Evolutionary conservation across 92 coral and sea anemone genomes (phyloP).

Genomic region (Hydrozoanthus gracilis): DNA sequence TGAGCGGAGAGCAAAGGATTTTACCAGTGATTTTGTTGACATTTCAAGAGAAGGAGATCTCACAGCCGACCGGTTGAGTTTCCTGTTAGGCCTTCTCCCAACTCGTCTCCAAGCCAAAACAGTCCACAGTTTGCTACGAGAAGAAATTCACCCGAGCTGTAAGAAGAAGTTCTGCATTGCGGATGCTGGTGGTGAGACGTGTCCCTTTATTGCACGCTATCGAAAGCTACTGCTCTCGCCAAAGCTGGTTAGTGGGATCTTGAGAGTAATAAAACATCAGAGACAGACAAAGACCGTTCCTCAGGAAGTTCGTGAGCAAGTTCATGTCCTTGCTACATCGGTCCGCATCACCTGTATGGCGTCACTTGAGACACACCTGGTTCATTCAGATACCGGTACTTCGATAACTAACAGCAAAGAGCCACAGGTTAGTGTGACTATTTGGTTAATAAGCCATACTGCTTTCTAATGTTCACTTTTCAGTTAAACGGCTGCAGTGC

Average conservation of each 20-base stretch:
- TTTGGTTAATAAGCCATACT: background rate
- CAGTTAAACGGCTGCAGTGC: too few relatives aligned
- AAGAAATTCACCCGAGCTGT: constrained; percentile 88
- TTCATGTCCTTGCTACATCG: constrained; percentile 73
- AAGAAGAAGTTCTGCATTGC: constrained; percentile 84
- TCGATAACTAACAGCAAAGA: constrained; percentile 83
- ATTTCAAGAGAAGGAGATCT: constrained; percentile 92
- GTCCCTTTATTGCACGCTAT: constrained; percentile 78
- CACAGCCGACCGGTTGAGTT: constrained; percentile 88
- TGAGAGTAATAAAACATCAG: constrained; percentile 88
- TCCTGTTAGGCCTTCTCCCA: constrained; percentile 84
- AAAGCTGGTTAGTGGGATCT: constrained; percentile 82
- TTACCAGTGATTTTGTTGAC: constrained; percentile 89
- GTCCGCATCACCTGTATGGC: constrained; percentile 85
- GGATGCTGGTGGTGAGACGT: constrained; percentile 64
- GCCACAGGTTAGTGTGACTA: constrained; percentile 16
- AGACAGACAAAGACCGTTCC: constrained; percentile 88
- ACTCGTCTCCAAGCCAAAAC: constrained; percentile 84
- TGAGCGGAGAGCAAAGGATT: constrained; percentile 93
- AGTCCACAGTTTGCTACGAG: constrained; percentile 80
- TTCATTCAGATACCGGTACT: constrained; percentile 75
- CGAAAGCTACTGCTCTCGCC: constrained; percentile 81
- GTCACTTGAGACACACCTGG: constrained; percentile 79
- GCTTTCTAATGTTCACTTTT: background rate
- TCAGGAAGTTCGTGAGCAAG: constrained; percentile 84